Conservation (phyloP, 2,797 vertebrate genomes). For the Siniperca obscura region DNA sequence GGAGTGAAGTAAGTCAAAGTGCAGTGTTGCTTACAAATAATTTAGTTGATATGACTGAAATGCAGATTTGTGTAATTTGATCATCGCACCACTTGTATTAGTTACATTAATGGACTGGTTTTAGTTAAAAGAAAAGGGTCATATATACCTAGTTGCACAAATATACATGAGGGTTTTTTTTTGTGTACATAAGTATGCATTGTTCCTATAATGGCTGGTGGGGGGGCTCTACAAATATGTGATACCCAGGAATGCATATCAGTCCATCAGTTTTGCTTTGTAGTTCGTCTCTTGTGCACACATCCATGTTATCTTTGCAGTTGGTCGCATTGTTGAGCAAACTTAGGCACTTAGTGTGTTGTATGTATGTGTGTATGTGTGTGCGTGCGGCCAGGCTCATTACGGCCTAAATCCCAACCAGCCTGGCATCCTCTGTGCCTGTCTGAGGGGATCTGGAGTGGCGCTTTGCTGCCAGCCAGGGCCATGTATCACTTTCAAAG, state of each 20-base stretch:
- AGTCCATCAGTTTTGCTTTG: conserved; percentile 56
- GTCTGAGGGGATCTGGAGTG: conserved; percentile 82
- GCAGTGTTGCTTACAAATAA: no score
- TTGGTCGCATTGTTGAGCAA: conserved; percentile 70
- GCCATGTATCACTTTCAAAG: conserved; percentile 87
- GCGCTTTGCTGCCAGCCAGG: conserved; percentile 80
- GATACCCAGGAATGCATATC: conserved; percentile 47
- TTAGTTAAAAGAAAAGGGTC: not conserved
- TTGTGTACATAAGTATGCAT: not conserved
- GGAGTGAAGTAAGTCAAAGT: not conserved
- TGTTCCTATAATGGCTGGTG: not conserved
- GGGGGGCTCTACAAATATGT: conserved; percentile 27
- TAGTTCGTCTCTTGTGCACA: conserved; percentile 60
- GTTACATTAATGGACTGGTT: not conserved
- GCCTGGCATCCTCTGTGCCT: conserved; percentile 76
- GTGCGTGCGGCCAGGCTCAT: conserved; percentile 62
- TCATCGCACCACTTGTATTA: not conserved
- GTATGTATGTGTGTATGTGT: conserved; percentile 40
- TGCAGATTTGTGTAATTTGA: not conserved
- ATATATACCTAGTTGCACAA: not conserved
- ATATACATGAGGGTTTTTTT: not conserved
- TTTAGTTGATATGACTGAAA: not conserved
- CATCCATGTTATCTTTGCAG: conserved; percentile 66
- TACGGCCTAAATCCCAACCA: conserved; percentile 76
- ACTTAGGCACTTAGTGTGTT: conserved; percentile 36